Evolutionary conservation across 2,888 invertebrate genomes (phyloP).

Genomic region (Coenonympha arcania): DNA sequence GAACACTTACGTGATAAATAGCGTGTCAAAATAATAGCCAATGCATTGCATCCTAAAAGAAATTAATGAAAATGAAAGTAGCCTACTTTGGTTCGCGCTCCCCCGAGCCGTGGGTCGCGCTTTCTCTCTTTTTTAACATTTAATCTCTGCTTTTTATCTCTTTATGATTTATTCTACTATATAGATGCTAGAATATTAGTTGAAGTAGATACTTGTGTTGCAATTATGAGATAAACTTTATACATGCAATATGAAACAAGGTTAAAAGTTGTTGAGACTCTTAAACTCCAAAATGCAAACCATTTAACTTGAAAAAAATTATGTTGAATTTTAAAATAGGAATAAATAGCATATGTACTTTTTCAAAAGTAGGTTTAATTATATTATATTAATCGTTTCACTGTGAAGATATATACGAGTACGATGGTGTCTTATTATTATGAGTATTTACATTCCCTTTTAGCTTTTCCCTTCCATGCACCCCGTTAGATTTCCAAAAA

Average conservation of each 20-base stretch:
- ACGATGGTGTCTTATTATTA: no score
- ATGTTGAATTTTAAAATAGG: no score
- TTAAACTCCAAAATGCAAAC: no score
- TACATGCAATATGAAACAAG: background rate
- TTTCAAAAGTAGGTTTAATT: no score
- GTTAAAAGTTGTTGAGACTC: background rate
- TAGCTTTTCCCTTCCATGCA: no score
- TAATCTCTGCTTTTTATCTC: conserved; percentile 48
- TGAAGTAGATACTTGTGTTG: background rate
- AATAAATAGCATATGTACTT: no score
- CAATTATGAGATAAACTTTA: background rate
- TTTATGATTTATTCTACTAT: conserved; percentile 12
- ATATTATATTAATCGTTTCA: no score
- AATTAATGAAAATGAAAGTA: conserved; percentile 74
- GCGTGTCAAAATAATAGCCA: conserved; percentile 50
- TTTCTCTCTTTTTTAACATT: conserved; percentile 64
- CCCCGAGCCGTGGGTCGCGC: conserved; percentile 38
- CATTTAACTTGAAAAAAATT: no score
- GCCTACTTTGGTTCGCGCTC: conserved; percentile 52
- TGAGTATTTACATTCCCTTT: no score
- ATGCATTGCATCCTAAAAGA: conserved; percentile 68
- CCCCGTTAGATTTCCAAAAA: no score
- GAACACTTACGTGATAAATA: conserved; percentile 6
- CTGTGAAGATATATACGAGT: no score
- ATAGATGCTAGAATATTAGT: conserved; percentile 33